Evolutionary conservation across 2,797 vertebrate species (phyloP).

Genomic region (Erpetoichthys calabaricus): DNA sequence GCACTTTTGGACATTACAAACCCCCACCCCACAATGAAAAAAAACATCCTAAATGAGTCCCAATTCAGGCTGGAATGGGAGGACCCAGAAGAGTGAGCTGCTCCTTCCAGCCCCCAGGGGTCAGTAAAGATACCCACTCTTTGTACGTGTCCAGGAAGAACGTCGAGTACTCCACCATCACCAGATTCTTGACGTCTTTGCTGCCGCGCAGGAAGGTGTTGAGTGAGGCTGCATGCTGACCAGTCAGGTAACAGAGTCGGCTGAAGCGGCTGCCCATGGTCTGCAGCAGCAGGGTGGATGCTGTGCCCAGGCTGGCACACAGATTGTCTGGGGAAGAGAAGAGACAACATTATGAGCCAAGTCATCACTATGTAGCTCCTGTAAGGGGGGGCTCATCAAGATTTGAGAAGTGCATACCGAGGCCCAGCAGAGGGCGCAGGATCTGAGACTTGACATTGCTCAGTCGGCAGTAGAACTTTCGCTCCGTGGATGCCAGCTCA

Average conservation of each 20-base stretch:
- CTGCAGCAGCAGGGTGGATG: slow-evolving; percentile 61
- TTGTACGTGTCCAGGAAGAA: slow-evolving; percentile 78
- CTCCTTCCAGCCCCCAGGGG: too few species aligned
- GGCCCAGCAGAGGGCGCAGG: slow-evolving; percentile 74
- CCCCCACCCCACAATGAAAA: too few species aligned
- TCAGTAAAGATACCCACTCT: slow-evolving; percentile 51
- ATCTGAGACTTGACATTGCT: slow-evolving; percentile 70
- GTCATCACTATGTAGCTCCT: neutral
- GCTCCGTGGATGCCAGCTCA: slow-evolving; percentile 79
- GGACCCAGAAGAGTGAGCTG: too few species aligned
- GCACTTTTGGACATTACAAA: too few species aligned
- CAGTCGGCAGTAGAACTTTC: slow-evolving; percentile 79
- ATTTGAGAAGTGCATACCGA: slow-evolving; percentile 49
- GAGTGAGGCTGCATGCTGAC: slow-evolving; percentile 77
- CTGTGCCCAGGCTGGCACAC: slow-evolving; percentile 41
- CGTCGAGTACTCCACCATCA: slow-evolving; percentile 66
- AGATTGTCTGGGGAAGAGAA: slow-evolving; percentile 62
- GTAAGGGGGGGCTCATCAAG: too few species aligned
- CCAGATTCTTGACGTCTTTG: slow-evolving; percentile 64
- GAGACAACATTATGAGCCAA: slow-evolving; percentile 16
- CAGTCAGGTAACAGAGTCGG: slow-evolving; percentile 76
- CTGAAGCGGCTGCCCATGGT: slow-evolving; percentile 65
- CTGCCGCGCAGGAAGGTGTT: slow-evolving; percentile 68
- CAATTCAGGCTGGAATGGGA: too few species aligned
- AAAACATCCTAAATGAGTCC: too few species aligned